Evolutionary conservation across 2,888 invertebrate species (phyloP), one percentile per base, ranked within the genome.

Genomic region (Phalera bucephala): DNA sequence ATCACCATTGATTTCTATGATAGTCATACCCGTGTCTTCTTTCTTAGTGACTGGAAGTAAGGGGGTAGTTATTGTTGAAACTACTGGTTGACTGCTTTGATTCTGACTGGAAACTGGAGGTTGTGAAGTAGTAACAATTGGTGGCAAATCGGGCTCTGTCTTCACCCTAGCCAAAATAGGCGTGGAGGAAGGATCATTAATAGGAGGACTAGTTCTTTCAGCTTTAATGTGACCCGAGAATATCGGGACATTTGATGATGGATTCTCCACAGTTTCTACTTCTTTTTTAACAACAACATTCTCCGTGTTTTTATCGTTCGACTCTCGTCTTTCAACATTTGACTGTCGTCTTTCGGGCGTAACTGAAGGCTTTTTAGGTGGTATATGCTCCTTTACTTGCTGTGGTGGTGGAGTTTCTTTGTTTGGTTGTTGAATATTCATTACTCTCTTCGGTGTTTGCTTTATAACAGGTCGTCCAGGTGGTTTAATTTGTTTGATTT

Each of bases 1-100:
- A 54, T 89, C 89, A 7, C 89, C 87, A 51, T 88, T 87, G 31
- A 89, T 89, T 68, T 89, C 89, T 40, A 89, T 88, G 10, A 89
- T 70, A 1, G 86, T 81, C 17, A 80, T 48, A 7, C 62, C 64
- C 1, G 55, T 47, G 23, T 83, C 79, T 63, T 88, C 88, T 10
- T 60, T 73, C 57, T 89, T 89, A 4, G 82, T 67, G 1, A 86
- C 75, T 0, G 83, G 76, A 12, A 78, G 61, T 5, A 85, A 62
- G 9, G 79, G 67, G 11, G 67, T 54, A 3, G 60, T 45, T 13
- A 41, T 23, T 31, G 35, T 40, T 11, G 45, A 53, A 32, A 61
- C 66, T 1, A 57, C 36, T 7, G 66, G 50, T 42, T 65, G 65
- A 8, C 44, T 33, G 11, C 38, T 29, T 11, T 52, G 33, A 9